Evolutionary conservation across 2,888 invertebrate species (phyloP).

Genomic region (Belgica antarctica): DNA sequence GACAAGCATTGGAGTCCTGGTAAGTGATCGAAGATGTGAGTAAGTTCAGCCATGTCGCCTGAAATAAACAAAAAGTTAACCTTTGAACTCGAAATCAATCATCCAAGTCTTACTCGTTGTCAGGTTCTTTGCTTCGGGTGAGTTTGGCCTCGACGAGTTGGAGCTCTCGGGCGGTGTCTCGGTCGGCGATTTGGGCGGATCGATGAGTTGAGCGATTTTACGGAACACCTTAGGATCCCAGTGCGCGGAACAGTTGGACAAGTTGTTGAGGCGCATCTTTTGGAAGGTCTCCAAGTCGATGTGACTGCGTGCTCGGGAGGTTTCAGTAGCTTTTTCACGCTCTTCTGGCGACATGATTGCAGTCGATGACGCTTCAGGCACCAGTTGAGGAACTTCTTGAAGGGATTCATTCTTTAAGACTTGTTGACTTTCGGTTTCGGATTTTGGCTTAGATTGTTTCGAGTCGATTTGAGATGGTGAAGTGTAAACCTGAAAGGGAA

Average conservation of each 20-base stretch:
- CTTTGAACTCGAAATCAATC: too few relatives aligned
- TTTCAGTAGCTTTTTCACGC: neutral
- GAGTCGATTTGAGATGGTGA: neutral
- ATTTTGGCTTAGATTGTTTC: neutral
- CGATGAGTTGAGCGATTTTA: conserved; percentile 51
- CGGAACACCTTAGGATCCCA: conserved; percentile 51
- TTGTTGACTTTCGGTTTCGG: neutral
- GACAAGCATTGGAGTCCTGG: conserved; percentile 10
- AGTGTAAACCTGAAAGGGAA: neutral
- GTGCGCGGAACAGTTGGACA: conserved; percentile 45
- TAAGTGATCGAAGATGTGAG: conserved; percentile 30
- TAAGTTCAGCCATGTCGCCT: conserved; percentile 20
- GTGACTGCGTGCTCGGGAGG: conserved; percentile 12
- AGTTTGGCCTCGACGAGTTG: conserved; percentile 46
- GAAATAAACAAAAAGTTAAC: too few relatives aligned
- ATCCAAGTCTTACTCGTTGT: conserved; percentile 45
- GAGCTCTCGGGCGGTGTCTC: conserved; percentile 52
- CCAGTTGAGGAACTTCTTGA: conserved; percentile 1
- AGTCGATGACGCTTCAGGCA: neutral
- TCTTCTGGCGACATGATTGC: neutral
- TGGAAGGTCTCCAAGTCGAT: conserved; percentile 39
- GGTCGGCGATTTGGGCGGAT: conserved; percentile 54
- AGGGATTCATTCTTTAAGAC: neutral
- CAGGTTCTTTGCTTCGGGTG: conserved; percentile 24
- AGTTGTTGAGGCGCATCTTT: conserved; percentile 32